phyloP scores from a whole-genome alignment of 2,888 invertebrate species.

The Macrophya alboannulata region DNA sequence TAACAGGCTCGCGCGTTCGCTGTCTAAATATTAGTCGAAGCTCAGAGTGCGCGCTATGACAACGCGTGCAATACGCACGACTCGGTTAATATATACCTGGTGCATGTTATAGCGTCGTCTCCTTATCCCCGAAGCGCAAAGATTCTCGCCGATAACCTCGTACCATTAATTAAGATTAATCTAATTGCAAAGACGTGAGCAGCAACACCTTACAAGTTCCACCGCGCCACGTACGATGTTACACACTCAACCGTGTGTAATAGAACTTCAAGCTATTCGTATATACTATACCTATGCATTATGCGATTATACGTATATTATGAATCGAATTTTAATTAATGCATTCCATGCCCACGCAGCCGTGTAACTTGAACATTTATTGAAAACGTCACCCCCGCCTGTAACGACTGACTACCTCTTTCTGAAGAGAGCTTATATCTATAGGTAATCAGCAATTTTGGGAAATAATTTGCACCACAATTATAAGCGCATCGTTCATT shows the following conservation, averaged over 20 bases:
- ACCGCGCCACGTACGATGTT: slow-evolving; percentile 13
- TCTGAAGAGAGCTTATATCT: neutral
- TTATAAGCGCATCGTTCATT: neutral
- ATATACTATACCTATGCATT: neutral
- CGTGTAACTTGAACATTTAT: slow-evolving; percentile 5
- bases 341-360: neutral
- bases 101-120: slow-evolving; percentile 29
- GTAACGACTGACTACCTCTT: neutral
- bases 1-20: slow-evolving; percentile 49
- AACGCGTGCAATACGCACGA: slow-evolving; percentile 44
- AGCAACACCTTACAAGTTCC: slow-evolving; percentile 46
- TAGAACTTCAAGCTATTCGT: slow-evolving; percentile 21
- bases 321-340: slow-evolving; percentile 22
- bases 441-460: neutral
- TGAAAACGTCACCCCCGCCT: neutral
- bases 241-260: slow-evolving; percentile 20
- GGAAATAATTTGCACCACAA: neutral
- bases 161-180: slow-evolving; percentile 55
- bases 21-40: slow-evolving; percentile 49
- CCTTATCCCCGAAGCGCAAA: slow-evolving; percentile 54
- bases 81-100: slow-evolving; percentile 29
- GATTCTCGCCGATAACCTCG: slow-evolving; percentile 50
- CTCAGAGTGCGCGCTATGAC: slow-evolving; percentile 47
- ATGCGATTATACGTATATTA: neutral
- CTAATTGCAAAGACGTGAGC: slow-evolving; percentile 53